These are phyloP conservation scores for Helicoverpa assulta DNA, from an alignment of 2,888 invertebrate species.

Conservation along the genomic window DNA sequence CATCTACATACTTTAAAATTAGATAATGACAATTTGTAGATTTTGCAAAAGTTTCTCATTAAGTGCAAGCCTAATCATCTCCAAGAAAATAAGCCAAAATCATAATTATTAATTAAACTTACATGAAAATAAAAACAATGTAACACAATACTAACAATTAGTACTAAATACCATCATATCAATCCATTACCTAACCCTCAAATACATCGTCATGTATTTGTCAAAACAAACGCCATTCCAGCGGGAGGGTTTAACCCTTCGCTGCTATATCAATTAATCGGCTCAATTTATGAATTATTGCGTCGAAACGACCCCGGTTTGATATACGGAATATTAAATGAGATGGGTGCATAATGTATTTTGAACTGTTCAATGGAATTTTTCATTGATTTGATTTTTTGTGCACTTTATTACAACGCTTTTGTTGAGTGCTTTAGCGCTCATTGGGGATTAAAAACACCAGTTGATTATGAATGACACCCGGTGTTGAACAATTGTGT, in stretches of 20 bases:
- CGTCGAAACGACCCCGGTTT: constrained; percentile 74
- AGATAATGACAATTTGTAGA: no score
- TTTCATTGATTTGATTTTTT: constrained; percentile 50
- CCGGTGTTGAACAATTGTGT: not conserved
- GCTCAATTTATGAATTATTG: constrained; percentile 89
- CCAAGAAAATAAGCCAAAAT: no score
- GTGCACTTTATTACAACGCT: constrained; percentile 32
- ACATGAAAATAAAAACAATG: not conserved
- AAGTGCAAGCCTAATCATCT: no score
- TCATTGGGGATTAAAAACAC: constrained; percentile 13
- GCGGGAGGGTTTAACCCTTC: constrained; percentile 81
- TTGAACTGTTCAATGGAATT: constrained; percentile 60
- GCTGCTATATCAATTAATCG: constrained; percentile 85
- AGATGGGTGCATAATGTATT: constrained; percentile 73
- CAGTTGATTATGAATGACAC: not conserved
- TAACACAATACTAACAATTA: constrained; percentile 13
- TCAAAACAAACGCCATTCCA: constrained; percentile 80
- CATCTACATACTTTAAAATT: no score
- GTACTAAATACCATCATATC: constrained; percentile 61
- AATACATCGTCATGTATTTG: constrained; percentile 75
- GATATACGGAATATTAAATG: constrained; percentile 82
- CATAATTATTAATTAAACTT: no score
- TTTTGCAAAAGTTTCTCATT: no score
- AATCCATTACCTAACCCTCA: constrained; percentile 66
- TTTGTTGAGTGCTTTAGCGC: constrained; percentile 28